These are phyloP conservation scores for Paraescarpia echinospica DNA, from an alignment of 1,140 invertebrate genomes.

Conservation along the genomic window DNA sequence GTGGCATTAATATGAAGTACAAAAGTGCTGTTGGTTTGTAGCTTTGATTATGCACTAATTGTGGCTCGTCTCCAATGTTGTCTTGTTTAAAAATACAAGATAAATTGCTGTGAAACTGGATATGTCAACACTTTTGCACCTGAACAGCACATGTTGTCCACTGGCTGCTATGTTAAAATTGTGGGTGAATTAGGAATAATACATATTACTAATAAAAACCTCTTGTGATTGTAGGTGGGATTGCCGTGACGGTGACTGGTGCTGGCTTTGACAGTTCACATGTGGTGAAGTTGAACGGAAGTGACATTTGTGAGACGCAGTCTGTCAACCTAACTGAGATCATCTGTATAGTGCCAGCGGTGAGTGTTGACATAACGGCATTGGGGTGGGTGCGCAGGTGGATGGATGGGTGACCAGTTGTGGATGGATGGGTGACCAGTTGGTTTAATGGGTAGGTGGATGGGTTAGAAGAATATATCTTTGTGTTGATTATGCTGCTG, in stretches of 20 bases:
- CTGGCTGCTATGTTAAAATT: not conserved
- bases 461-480: not conserved
- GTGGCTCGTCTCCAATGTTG: not conserved
- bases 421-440: not conserved
- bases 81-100: no score
- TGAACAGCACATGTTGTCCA: no score
- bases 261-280: not conserved
- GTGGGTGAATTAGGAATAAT: not conserved
- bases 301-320: not conserved
- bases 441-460: not conserved
- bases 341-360: not conserved
- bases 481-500: no score
- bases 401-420: not conserved
- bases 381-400: not conserved
- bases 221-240: not conserved
- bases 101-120: no score
- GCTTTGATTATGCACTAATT: not conserved
- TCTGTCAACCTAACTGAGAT: not conserved
- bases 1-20: no score
- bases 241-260: not conserved
- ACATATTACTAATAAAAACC: not conserved
- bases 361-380: not conserved
- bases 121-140: no score
- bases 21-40: not conserved
- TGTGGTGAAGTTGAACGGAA: not conserved